Percentiles rank a stretch among this genome's conserved stretches.
Evolutionary conservation across 2,797 vertebrate genomes (phyloP).

Genomic region (Cyclopterus lumpus): DNA sequence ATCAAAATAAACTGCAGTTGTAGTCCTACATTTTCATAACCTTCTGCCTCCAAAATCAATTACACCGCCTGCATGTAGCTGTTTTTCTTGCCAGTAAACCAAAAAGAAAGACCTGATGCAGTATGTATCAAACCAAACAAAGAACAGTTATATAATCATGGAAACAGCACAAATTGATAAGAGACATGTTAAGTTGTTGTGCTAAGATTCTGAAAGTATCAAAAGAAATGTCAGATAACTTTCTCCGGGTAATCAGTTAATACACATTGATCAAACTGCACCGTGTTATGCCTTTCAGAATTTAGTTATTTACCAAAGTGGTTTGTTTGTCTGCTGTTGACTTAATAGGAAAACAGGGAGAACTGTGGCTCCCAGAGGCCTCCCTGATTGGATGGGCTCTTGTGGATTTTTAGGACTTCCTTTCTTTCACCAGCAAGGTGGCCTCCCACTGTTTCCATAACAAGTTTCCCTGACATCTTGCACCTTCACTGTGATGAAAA

Average conservation of each 20-base stretch:
- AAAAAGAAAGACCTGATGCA: not conserved
- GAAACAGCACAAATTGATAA: not conserved
- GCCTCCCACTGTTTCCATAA: constrained; percentile 46
- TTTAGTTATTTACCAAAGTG: not conserved
- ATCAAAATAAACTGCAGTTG: not conserved
- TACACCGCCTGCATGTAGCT: not conserved
- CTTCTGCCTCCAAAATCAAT: not conserved
- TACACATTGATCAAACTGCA: not conserved
- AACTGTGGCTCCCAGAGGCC: constrained; percentile 49
- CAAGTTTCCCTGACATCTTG: constrained; percentile 62
- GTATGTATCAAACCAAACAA: not conserved
- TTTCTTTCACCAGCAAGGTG: constrained; percentile 15
- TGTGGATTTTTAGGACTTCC: constrained; percentile 62
- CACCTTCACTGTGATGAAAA: constrained; percentile 39
- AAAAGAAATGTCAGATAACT: constrained; percentile 4
- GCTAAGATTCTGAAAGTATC: not conserved
- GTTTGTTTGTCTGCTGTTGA: constrained; percentile 30
- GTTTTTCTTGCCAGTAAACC: not conserved
- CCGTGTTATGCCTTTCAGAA: too few species aligned
- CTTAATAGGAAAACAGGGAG: constrained; percentile 33
- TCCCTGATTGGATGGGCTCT: constrained; percentile 78
- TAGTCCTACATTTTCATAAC: not conserved
- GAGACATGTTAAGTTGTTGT: not conserved
- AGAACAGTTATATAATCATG: not conserved
- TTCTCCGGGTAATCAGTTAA: not conserved